phyloP scores from a whole-genome alignment of 2,888 invertebrate genomes.

The Conomelus anceps region DNA sequence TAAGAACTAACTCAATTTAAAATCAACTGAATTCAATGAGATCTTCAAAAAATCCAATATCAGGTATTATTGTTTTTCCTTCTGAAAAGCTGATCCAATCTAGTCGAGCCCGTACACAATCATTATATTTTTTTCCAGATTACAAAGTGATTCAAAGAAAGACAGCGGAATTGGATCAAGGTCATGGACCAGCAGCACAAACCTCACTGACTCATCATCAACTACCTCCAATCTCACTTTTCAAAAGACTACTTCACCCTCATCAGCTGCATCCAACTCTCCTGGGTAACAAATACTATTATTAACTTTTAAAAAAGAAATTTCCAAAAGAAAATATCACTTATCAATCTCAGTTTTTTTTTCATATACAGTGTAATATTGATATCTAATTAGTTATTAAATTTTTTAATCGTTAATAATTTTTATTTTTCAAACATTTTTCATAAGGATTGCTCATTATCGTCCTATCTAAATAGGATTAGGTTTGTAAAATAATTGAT shows the following conservation, averaged over 20 bases:
- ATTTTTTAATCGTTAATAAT: no score
- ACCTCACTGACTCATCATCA: slow-evolving; percentile 23
- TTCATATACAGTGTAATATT: no score
- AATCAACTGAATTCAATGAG: no score
- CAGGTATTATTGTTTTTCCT: neutral
- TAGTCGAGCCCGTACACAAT: neutral
- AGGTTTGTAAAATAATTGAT: no score
- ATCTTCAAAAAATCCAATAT: no score
- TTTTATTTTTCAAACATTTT: no score
- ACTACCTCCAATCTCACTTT: slow-evolving; percentile 14
- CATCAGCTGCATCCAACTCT: neutral
- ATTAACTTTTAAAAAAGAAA: no score
- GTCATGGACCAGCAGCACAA: slow-evolving; percentile 33
- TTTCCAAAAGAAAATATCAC: neutral
- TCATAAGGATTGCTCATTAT: no score
- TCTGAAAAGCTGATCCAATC: neutral
- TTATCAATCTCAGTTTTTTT: neutral
- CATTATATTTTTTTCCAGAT: slow-evolving; percentile 6
- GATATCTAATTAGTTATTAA: no score
- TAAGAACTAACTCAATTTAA: no score
- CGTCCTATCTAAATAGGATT: no score
- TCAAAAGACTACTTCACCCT: neutral
- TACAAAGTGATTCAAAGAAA: slow-evolving; percentile 15
- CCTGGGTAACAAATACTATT: slow-evolving; percentile 1
- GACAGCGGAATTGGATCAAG: slow-evolving; percentile 26